A percentile compares a stretch with the other conserved stretches of the same genome.
Evolutionary conservation across 2,888 invertebrate species (phyloP).

Genomic region (Gymnosoma rotundatum): DNA sequence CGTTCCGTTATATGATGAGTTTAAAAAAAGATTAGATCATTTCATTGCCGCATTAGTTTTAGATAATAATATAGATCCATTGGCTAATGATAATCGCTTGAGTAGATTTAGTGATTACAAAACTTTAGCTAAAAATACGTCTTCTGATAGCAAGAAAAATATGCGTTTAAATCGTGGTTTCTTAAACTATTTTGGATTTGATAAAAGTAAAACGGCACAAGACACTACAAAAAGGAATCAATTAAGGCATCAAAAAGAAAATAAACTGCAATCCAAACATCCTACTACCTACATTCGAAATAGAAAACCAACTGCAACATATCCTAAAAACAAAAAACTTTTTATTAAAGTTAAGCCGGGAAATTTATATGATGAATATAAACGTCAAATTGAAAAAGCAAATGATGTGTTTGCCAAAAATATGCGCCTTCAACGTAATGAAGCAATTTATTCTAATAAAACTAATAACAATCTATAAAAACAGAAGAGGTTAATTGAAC

Average conservation of each 20-base stretch:
- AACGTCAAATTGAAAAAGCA: neutral
- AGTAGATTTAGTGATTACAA: neutral
- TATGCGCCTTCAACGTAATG: neutral
- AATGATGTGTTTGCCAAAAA: neutral
- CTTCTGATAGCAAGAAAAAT: neutral
- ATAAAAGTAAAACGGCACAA: neutral
- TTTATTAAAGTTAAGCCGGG: neutral
- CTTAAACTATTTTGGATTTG: conserved; percentile 3
- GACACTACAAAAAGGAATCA: neutral
- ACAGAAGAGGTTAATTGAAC: too few species aligned
- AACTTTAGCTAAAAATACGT: neutral
- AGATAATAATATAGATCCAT: neutral
- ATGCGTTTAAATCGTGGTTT: conserved; percentile 20
- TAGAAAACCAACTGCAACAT: neutral
- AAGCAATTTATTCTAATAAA: neutral
- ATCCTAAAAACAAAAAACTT: neutral
- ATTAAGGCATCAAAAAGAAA: neutral
- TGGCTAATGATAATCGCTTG: neutral
- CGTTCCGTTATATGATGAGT: conserved; percentile 41
- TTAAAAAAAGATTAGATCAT: conserved; percentile 35
- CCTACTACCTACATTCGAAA: neutral
- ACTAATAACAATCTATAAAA: too few species aligned
- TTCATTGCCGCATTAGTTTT: conserved; percentile 25
- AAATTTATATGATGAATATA: conserved; percentile 17
- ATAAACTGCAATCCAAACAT: neutral